Base-by-base conservation (phyloP, 2,888 invertebrate genomes). In the Trissolcus japonicus region DNA sequence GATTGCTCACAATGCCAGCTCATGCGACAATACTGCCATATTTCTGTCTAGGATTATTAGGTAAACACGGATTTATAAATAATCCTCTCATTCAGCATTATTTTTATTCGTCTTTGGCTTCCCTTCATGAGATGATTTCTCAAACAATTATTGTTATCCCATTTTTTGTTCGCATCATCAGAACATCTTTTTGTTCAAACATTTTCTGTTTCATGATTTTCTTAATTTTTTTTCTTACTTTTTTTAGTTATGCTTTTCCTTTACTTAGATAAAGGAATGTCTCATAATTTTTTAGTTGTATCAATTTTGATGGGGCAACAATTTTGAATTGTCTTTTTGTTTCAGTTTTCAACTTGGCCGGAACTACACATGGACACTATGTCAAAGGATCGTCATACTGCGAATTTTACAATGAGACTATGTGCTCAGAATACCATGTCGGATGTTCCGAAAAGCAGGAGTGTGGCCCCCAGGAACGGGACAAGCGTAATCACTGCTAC, bases 401-500 rank as follows among this genome's bases (percentile, higher is more conserved):
- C 86, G 94, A 94, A 86, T 94, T 92, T 89, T 94, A 92, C 87
- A 94, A 94, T 86, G 91, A 91, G 14, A 91, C 91, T 1, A 88
- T 89, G 82, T 92, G 92, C 82, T 83, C 87, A 13, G 89, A 90
- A 68, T 88, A 90, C 17, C 88, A 87, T 75, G 86, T 87, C 79
- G 90, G 89, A 55, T 92, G 92, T 81, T 88, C 89, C 29, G 90
- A 89, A 48, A 88, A 90, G 3, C 93, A 93, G 83, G 91, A 92
- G 84, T 96, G 96, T 86, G 91, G 90, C 60, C 90, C 92, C 6
- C 91, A 92, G 16, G 93, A 94, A 81, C 90, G 92, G 3, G 93
- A 94, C 61, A 95, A 95, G 85, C 92, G 93, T 75, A 94, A 93
- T 85, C 94, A 95, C 84, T 97, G 97, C 88, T 96, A 94, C 87